Base-by-base conservation (phyloP, 2,797 vertebrate genomes). In the Poeciliopsis paucimaculata region DNA sequence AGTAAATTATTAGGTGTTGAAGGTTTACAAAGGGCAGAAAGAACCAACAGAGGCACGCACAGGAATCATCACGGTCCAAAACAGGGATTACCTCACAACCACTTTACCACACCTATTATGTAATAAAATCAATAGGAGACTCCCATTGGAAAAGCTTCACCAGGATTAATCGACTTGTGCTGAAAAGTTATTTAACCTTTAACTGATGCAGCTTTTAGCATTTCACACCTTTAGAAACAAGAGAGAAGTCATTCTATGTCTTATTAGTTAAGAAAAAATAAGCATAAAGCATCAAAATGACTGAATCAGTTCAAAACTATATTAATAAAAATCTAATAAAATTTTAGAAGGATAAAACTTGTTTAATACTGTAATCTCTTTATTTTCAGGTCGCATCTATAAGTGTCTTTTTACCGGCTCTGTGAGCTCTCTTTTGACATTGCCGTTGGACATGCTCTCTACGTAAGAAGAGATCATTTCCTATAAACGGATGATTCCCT, bases 351-450 rank as follows among this genome's bases (percentile, higher is more conserved):
- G 3, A 51, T 11, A 36, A 36, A n/a, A 55, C 16, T 0, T 36
- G 73, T 6, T 36, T 31, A 31, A 62, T 28, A 46, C 8, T 66
- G 12, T 77, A 23, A 0, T 84, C 2, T 68, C 4, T 81, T 2
- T 77, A 0, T 77, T 43, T 28, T 75, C 83, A 99, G 98, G 98
- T 96, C 98, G 98, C 84, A 99, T 99, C 94, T 99, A 99, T 96
- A 99, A 99, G 96, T 99, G 98, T 97, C 97, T 99, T 95, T 99
- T 99, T 97, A 99, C 98, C 85, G 98, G 98, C 96, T 99, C 98
- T 87, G 98, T 99, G 96, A 99, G 98, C 97, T 99, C 98, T 77
- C 96, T 99, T 83, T 95, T 99, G 96, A 99, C 98, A 64, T 96
- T 99, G 94, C 98, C 98, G 0, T 92, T 99, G 92, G 98, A 99